Base-by-base conservation (phyloP, 2,888 invertebrate genomes). In the Heteromyza rotundicornis region DNA sequence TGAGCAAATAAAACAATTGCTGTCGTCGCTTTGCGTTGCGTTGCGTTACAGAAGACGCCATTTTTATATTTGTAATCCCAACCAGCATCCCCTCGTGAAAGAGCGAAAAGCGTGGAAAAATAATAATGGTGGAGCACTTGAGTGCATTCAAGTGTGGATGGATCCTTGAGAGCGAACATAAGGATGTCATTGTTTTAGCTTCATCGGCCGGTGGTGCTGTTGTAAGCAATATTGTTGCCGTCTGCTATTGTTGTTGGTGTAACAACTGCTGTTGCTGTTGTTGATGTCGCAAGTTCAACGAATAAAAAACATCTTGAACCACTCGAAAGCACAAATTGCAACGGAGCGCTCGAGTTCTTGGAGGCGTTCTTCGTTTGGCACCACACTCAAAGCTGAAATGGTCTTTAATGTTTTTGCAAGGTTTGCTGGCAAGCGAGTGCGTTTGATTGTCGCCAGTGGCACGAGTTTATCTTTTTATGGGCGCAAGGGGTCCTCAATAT, bases 91-190 rank as follows among this genome's bases (percentile, higher is more conserved):
- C n/a, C n/a, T n/a, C n/a, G n/a, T n/a, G n/a, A 3, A 3, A n/a
- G 40, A 40, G 16, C 40, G 47, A 5, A 5, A 19, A 47, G 20
- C 47, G 47, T 19, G 20, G 19, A 67, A 65, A 70, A 40, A 19
- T 58, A 49, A 36, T 53, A 55, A 52, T 35, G 59, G 53, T 57
- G 58, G 36, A 68, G 65, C 73, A 73, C 78, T 78, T 69, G 69
- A 77, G 71, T 76, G 79, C 75, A 76, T 66, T 71, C 64, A 68
- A 66, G 68, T 67, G 68, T 65, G 59, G 47, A 17, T 47, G 58
- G 40, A 40, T 47, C 20, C 20, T 62, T 63, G 64, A 68, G 65
- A 65, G 66, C 64, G 55, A 49, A 64, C 69, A 66, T 64, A 66
- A 71, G 68, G 63, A 70, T 68, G 64, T 23, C 57, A 62, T 61